Base-by-base conservation (phyloP, 2,113 vertebrate species). In the Vidua chalybeata region DNA sequence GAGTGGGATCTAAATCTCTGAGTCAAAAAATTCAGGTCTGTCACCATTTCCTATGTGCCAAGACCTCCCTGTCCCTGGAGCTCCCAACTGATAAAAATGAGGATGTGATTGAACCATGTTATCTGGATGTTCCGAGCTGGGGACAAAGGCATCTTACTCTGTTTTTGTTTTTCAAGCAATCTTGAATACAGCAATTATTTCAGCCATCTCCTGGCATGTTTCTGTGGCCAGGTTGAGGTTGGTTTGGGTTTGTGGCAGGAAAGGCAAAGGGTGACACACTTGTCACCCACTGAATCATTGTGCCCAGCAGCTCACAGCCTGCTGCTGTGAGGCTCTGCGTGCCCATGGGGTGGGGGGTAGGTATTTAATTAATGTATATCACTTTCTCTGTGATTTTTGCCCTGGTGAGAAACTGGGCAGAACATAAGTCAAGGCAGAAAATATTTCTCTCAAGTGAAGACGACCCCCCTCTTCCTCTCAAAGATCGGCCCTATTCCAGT, bases 401-500 rank as follows among this genome's bases (percentile, higher is more conserved):
- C 31, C 77, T 51, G 41, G 26, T 86, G 59, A 84, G 72, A 81
- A 67, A 51, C n/a, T 56, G 76, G 21, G n/a, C 62, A 88, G 87
- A 92, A 35, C 12, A 4, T 56, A 87, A 75, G 59, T 67, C 54
- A 85, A 88, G 48, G 64, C 23, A 92, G 76, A 87, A 93, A 88
- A 76, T 84, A 49, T 46, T 95, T 76, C 64, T 88, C 93, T 80
- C 43, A 68, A 61, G 58, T 3, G 18, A 75, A 82, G 69, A n/a
- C 79, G 27, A 10, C 5, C 27, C 30, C 51, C 28, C 8, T 46
- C 26, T 9, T 11, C 26, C 15, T 28, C 26, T 58, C 30, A 30
- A 76, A 92, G 85, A 96, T 59, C 1, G 13, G 13, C 87, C 68
- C 22, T 58, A 56, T 90, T 82, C 51, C 71, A 54, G 27, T 84